phyloP scores from a whole-genome alignment of 2,888 invertebrate genomes.

The Netelia melanura region DNA sequence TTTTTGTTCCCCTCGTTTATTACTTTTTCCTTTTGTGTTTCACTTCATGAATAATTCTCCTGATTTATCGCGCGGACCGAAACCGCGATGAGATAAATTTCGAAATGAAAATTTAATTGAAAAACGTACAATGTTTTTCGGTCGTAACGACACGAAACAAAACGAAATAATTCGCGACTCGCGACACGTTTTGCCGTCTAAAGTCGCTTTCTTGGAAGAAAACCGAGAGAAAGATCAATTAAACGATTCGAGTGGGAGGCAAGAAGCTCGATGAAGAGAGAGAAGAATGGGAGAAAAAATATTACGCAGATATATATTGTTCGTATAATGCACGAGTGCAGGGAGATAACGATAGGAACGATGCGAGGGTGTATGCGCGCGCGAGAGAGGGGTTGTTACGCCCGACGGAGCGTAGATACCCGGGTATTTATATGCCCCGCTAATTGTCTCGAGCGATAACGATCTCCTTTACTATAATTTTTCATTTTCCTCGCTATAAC shows the following conservation, averaged over 20 bases:
- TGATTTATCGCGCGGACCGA: too few species aligned
- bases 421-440: conserved; percentile 83
- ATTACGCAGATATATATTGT: not conserved
- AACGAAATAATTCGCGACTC: not conserved
- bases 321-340: conserved; percentile 52
- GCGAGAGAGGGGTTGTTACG: conserved; percentile 69
- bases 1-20: conserved; percentile 24
- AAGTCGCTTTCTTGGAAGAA: conserved; percentile 65
- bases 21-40: conserved; percentile 64
- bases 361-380: conserved; percentile 34
- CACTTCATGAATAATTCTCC: not conserved
- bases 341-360: conserved; percentile 43
- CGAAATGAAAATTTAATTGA: not conserved
- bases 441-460: conserved; percentile 84
- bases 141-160: not conserved
- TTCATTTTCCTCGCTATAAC: conserved; percentile 64
- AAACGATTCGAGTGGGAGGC: conserved; percentile 78
- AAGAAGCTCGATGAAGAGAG: conserved; percentile 62
- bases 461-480: conserved; percentile 76
- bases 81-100: not conserved
- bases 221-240: conserved; percentile 79
- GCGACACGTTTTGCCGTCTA: conserved; percentile 33
- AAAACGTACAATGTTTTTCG: not conserved
- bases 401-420: conserved; percentile 81
- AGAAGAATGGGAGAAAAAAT: not conserved